These are phyloP conservation scores for Astropecten irregularis DNA, from an alignment of 53 echinoderm and acorn worm genomes.

Conservation along the genomic window DNA sequence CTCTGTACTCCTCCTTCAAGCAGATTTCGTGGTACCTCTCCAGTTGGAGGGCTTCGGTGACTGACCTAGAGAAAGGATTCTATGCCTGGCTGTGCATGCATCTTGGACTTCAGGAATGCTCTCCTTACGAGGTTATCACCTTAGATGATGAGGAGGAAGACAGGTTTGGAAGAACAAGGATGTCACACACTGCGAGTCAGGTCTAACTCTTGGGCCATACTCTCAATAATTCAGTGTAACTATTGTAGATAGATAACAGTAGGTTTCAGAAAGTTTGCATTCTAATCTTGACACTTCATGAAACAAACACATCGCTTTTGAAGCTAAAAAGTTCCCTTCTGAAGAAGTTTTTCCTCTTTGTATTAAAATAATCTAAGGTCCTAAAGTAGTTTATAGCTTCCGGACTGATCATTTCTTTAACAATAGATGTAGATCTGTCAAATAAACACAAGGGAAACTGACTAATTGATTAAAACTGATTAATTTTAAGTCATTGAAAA, in stretches of 20 bases:
- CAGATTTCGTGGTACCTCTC: conserved; percentile 82
- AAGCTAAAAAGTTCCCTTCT: too few species aligned
- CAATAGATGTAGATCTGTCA: too few species aligned
- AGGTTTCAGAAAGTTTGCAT: not conserved
- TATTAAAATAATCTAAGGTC: too few species aligned
- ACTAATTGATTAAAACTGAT: too few species aligned
- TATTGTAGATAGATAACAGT: not conserved
- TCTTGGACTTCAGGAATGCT: conserved; percentile 80
- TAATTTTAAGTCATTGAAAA: too few species aligned
- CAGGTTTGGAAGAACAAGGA: conserved; percentile 25
- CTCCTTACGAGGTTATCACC: conserved; percentile 87
- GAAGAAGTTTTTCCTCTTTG: too few species aligned
- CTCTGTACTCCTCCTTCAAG: conserved; percentile 62
- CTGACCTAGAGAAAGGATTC: conserved; percentile 87
- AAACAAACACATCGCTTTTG: too few species aligned
- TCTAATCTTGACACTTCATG: too few species aligned
- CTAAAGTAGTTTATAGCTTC: too few species aligned
- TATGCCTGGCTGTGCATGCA: conserved; percentile 78
- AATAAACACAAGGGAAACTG: too few species aligned
- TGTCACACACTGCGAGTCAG: conserved; percentile 1
- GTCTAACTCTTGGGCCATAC: not conserved
- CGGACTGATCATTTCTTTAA: too few species aligned
- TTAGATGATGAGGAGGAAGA: conserved; percentile 70
- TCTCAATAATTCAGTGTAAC: not conserved
- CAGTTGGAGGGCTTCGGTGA: conserved; percentile 69